Base-by-base conservation (phyloP, 2,113 vertebrate genomes). In the Phylloscopus trochilus region DNA sequence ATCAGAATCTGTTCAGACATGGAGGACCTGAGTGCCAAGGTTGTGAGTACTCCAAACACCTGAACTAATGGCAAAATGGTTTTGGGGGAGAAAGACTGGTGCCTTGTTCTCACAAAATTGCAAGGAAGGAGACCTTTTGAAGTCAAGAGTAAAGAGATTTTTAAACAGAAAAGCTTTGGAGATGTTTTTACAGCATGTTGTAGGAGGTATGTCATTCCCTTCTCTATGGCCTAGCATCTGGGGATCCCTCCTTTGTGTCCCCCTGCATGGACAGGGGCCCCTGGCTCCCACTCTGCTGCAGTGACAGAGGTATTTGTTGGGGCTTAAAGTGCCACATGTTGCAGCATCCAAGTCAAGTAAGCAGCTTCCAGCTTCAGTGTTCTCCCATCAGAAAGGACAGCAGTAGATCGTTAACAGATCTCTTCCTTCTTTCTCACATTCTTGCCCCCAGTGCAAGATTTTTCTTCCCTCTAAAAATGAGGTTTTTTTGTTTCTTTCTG, bases 251-350 rank as follows among this genome's bases (percentile, higher is more conserved):
- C 51, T 51, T 64, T 2, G 7, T 14, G 39, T 55, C 63, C 6
- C 13, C 10, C 46, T 53, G 47, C 0, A 4, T 2, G 19, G 55
- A 11, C 9, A 26, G 55, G 33, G 37, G 18, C 19, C 24, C 4
- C 10, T 2, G 2, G 49, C 24, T 26, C 49, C 27, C 0, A 0
- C 53, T 67, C 9, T 27, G 52, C 44, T 72, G 1, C 17, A 6
- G 44, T 2, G 37, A 22, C 27, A 2, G 1, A 5, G 22, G 6
- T 23, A 30, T 58, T 28, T 9, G 11, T 10, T 10, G 47, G 46
- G 43, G 21, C 15, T 53, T 5, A 2, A 2, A 52, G 27, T 8
- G 41, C 33, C 46, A 28, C 12, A 0, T 8, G 16, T 15, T 24
- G 39, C 39, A 55, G 30, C 0, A 4, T 20, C 28, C 15, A 24